Percentiles rank a stretch among this genome's conserved stretches.
These are phyloP conservation scores for Frankliniella intonsa DNA, from an alignment of 2,888 invertebrate genomes.

Conservation along the genomic window DNA sequence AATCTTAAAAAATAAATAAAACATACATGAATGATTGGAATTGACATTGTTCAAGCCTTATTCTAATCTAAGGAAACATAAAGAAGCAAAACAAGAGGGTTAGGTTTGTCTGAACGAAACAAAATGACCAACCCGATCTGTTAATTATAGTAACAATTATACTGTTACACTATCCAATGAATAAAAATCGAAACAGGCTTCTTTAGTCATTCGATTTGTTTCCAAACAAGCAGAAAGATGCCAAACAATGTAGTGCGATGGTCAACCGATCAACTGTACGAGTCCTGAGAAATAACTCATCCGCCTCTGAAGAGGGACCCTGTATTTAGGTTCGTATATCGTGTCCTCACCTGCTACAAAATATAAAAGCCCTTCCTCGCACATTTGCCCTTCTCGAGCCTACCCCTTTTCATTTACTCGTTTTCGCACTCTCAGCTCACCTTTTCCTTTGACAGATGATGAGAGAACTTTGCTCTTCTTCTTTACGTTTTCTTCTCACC, in stretches of 20 bases:
- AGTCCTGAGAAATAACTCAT: too few species aligned
- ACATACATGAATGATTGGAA: neutral
- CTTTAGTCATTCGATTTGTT: neutral
- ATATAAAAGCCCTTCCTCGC: too few species aligned
- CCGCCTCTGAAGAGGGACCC: too few species aligned
- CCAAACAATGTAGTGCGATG: neutral
- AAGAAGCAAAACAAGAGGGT: neutral
- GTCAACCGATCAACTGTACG: too few species aligned
- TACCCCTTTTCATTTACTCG: neutral
- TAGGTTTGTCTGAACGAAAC: neutral
- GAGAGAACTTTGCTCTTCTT: slow-evolving; percentile 8
- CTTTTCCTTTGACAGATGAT: slow-evolving; percentile 10
- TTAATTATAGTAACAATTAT: too few species aligned
- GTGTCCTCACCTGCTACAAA: too few species aligned
- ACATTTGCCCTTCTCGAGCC: too few species aligned
- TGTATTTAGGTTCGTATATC: too few species aligned
- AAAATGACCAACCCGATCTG: too few species aligned
- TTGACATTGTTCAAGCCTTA: too few species aligned
- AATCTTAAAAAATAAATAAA: neutral
- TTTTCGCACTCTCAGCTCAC: neutral
- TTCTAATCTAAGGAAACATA: neutral
- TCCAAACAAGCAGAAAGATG: slow-evolving; percentile 19
- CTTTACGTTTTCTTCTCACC: slow-evolving; percentile 12
- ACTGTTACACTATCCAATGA: neutral
- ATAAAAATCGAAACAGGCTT: neutral